phyloP scores from a whole-genome alignment of 2,888 invertebrate genomes.

The Nineta flava region DNA sequence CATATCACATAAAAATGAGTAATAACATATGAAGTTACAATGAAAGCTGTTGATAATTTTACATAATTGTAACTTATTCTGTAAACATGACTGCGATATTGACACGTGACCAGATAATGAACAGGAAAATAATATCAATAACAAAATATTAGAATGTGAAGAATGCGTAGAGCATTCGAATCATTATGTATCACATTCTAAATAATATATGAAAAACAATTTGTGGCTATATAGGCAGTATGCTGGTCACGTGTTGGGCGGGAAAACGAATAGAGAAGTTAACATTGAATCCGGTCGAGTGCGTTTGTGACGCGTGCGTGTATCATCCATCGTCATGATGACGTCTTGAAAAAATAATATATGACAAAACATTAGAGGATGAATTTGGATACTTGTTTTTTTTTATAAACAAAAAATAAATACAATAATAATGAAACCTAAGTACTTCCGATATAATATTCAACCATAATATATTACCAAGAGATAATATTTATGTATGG shows the following conservation, averaged over 20 bases:
- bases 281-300: slow-evolving; percentile 17
- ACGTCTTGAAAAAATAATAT: too few species aligned
- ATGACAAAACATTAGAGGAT: too few species aligned
- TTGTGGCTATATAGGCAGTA: slow-evolving; percentile 27
- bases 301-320: background rate
- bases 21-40: too few species aligned
- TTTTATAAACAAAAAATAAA: too few species aligned
- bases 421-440: too few species aligned
- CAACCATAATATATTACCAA: too few species aligned
- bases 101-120: slow-evolving; percentile 31
- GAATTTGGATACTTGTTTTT: too few species aligned
- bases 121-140: slow-evolving; percentile 30
- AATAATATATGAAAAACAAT: slow-evolving; percentile 24
- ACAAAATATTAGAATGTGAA: slow-evolving; percentile 18
- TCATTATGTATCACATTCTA: slow-evolving; percentile 18
- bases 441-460: too few species aligned
- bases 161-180: background rate
- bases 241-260: slow-evolving; percentile 25
- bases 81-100: slow-evolving; percentile 25
- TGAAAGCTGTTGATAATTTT: slow-evolving; percentile 25
- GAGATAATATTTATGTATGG: too few species aligned
- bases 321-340: too few species aligned
- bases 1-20: too few species aligned
- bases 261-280: slow-evolving; percentile 26
- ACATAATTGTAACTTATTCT: slow-evolving; percentile 26